Conservation (phyloP, 1,140 invertebrate genomes). For the Hyphantria cunea region DNA sequence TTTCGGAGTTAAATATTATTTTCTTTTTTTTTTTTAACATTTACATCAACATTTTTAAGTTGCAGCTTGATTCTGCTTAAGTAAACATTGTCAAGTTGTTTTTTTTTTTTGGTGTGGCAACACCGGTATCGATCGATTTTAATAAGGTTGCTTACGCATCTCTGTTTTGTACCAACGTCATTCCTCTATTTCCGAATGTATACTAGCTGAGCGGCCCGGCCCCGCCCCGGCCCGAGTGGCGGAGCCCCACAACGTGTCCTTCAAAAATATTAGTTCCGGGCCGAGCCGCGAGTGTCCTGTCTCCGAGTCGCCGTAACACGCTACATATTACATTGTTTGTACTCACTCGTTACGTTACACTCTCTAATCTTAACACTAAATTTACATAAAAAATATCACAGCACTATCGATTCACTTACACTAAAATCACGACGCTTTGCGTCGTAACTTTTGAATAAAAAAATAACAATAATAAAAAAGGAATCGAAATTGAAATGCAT, state of each 20-base stretch:
- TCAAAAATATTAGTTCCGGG: not conserved
- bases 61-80: slow-evolving; percentile 47
- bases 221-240: not conserved
- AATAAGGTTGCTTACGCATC: slow-evolving; percentile 20
- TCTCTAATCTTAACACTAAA: slow-evolving; percentile 71
- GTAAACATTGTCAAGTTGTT: slow-evolving; percentile 38
- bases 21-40: slow-evolving; percentile 48
- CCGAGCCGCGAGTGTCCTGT: slow-evolving; percentile 6
- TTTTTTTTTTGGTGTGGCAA: slow-evolving; percentile 28
- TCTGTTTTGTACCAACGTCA: slow-evolving; percentile 23
- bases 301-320: slow-evolving; percentile 22
- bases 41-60: slow-evolving; percentile 50
- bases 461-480: slow-evolving; percentile 63
- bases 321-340: slow-evolving; percentile 61
- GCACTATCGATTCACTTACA: slow-evolving; percentile 80
- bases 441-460: slow-evolving; percentile 55
- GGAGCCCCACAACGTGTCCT: not conserved
- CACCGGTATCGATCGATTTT: slow-evolving; percentile 26
- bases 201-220: slow-evolving; percentile 3
- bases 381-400: slow-evolving; percentile 81
- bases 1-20: slow-evolving; percentile 70
- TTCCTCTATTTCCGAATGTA: slow-evolving; percentile 25
- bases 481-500: slow-evolving; percentile 75
- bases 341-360: slow-evolving; percentile 66
- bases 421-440: slow-evolving; percentile 72